Base-by-base conservation (phyloP, 2,113 vertebrate species). In the Halcyon senegalensis region DNA sequence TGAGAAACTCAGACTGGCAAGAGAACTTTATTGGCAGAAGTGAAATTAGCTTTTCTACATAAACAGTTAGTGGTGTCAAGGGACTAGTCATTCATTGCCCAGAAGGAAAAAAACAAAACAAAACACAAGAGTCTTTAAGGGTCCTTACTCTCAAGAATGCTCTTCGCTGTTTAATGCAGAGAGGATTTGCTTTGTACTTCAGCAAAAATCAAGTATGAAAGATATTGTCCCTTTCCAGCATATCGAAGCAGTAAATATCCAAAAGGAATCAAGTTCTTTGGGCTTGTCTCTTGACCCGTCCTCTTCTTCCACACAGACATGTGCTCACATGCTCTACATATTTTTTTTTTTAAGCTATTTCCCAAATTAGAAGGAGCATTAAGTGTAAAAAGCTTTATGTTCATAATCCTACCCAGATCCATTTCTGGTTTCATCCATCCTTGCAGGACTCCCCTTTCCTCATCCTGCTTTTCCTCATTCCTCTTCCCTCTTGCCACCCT, bases 21-120 rank as follows among this genome's bases (percentile, higher is more conserved):
- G 97, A 98, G 95, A 97, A 97, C 89, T 97, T 97, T 98, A 98
- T 96, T 96, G 94, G 96, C 80, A 98, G 95, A 97, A 97, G 83
- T 96, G 86, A 98, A 98, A 98, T 98, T 97, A 97, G 95, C 96
- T 97, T 97, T 97, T 96, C 96, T 97, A 97, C 87, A 97, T 96
- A 98, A 98, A 97, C 86, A 97, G 92, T 96, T 98, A 97, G 93
- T 96, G 70, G 92, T 74, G 63, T 94, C 96, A 84, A 96, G 95
- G 95, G 95, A 96, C 94, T 93, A 90, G 95, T 97, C 89, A 89
- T 90, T 96, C 95, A 94, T 94, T 95, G 88, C 96, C 93, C 95
- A 92, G 96, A 95, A 97, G 96, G 95, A 95, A 93, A 95, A 91
- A 84, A 96, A 94, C 74, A 96, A 94, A 96, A 91, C 91, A 94